Conservation (phyloP, 2,797 vertebrate genomes). For the Mormyrops attenuatus region DNA sequence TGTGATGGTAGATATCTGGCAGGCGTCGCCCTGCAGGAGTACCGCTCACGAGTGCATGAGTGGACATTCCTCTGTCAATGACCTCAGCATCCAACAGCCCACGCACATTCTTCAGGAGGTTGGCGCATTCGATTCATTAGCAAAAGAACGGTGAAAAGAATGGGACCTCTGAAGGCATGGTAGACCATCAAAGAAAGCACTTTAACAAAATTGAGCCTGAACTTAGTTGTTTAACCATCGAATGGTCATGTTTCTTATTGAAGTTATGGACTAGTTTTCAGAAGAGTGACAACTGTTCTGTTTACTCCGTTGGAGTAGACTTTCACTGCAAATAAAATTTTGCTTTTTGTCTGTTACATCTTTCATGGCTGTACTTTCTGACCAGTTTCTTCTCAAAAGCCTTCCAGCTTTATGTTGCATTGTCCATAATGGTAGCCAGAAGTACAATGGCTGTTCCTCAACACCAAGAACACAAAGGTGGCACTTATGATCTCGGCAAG, state of each 20-base stretch:
- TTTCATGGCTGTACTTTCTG: not conserved
- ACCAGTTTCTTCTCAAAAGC: not conserved
- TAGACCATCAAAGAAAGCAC: not conserved
- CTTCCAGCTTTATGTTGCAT: not conserved
- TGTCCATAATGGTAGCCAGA: not conserved
- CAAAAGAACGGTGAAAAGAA: not conserved
- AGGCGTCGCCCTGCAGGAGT: not conserved
- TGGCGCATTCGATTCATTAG: not conserved
- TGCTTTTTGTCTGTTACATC: not conserved
- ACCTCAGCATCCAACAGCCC: not conserved
- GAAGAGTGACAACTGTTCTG: not conserved
- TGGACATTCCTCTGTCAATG: not conserved
- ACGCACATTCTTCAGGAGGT: not conserved
- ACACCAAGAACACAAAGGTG: not conserved
- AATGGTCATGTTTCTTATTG: not conserved
- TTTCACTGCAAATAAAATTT: not conserved
- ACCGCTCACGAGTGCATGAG: not conserved
- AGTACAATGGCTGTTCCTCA: not conserved
- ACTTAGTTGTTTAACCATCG: not conserved
- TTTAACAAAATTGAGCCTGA: not conserved
- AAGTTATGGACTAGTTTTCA: not conserved
- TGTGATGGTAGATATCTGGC: not conserved
- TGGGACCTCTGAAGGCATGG: not conserved
- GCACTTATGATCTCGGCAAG: not conserved
- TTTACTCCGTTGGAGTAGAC: not conserved